Percentiles rank a stretch among this genome's conserved stretches.
These are phyloP conservation scores for Linurgus olivaceus DNA, from an alignment of 2,797 vertebrate genomes.

Conservation along the genomic window DNA sequence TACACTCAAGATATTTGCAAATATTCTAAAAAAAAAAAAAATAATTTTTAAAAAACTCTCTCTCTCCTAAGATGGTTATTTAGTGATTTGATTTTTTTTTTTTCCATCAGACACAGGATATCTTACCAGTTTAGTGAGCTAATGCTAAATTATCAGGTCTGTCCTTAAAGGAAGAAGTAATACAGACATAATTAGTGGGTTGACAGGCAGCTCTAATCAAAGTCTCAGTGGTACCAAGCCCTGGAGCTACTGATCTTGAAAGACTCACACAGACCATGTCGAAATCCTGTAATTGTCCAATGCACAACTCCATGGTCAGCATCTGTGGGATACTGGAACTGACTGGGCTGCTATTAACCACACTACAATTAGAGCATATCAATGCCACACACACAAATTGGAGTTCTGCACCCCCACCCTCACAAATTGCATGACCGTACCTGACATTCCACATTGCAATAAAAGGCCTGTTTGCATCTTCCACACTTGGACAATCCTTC, in stretches of 20 bases:
- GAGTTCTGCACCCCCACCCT: not conserved
- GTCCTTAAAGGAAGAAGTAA: slow-evolving; percentile 45
- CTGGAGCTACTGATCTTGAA: slow-evolving; percentile 50
- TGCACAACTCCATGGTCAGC: not conserved
- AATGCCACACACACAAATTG: not conserved
- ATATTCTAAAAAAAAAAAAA: not conserved
- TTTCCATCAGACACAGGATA: not conserved
- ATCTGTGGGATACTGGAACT: not conserved
- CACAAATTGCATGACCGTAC: slow-evolving; percentile 68
- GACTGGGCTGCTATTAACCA: not conserved
- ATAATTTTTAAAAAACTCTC: not conserved
- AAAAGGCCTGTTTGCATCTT: slow-evolving; percentile 94
- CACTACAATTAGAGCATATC: not conserved
- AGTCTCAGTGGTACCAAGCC: slow-evolving; percentile 29
- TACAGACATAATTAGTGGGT: slow-evolving; percentile 43
- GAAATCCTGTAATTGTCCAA: slow-evolving; percentile 32
- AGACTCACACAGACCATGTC: not conserved
- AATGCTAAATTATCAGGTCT: slow-evolving; percentile 32
- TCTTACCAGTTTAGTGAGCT: not conserved
- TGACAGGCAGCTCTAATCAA: slow-evolving; percentile 61
- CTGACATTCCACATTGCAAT: slow-evolving; percentile 94
- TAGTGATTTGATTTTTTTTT: slow-evolving; percentile 1
- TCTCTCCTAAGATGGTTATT: not conserved
- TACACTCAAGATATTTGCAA: not conserved
- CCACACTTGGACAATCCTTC: slow-evolving; percentile 93